Conservation (phyloP, 2,888 invertebrate genomes). For the Cordylochernes scorpioides region DNA sequence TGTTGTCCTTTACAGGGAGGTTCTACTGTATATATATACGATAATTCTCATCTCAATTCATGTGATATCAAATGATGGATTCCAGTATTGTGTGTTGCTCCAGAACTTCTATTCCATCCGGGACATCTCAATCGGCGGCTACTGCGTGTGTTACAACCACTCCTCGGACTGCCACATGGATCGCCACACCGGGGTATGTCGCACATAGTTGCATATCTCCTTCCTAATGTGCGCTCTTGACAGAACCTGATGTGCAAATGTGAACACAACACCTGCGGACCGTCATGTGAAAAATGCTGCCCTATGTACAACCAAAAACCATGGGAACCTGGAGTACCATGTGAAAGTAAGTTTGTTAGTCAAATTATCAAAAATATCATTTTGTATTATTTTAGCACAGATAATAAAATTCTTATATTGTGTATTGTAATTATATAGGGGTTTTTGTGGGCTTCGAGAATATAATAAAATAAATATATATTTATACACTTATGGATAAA, state of each 20-base stretch:
- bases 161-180: slow-evolving; percentile 35
- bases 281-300: slow-evolving; percentile 67
- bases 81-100: slow-evolving; percentile 4
- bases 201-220: background rate
- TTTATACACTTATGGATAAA: no score
- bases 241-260: slow-evolving; percentile 51
- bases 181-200: slow-evolving; percentile 5
- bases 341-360: slow-evolving; percentile 26
- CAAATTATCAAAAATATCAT: no score
- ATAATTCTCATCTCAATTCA: no score
- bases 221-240: slow-evolving; percentile 8
- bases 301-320: slow-evolving; percentile 53
- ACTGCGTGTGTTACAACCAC: slow-evolving; percentile 72
- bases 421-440: no score
- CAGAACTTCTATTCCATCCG: slow-evolving; percentile 57
- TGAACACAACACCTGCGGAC: slow-evolving; percentile 70
- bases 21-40: no score
- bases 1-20: no score
- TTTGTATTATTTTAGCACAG: no score
- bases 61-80: no score
- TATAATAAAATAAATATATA: no score
- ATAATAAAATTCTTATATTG: no score
- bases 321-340: slow-evolving; percentile 36
- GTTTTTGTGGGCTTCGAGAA: no score
- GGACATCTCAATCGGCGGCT: slow-evolving; percentile 61